phyloP scores from a whole-genome alignment of 2,797 vertebrate species.

The Cyclura pinguis region DNA sequence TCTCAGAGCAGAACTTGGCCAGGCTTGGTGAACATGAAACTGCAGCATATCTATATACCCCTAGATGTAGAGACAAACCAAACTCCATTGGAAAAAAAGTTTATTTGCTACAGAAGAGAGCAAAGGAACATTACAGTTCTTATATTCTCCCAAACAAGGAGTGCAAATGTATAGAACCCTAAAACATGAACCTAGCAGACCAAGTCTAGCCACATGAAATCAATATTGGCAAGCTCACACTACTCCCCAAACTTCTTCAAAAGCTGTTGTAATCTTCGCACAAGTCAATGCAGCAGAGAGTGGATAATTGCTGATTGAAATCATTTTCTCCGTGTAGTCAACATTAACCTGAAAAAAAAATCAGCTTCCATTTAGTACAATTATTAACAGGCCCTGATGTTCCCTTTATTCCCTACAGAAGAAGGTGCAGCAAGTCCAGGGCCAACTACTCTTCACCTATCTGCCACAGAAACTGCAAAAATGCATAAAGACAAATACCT shows the following conservation, averaged over 20 bases:
- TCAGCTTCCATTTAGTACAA: neutral
- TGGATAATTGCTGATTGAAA: constrained; percentile 97
- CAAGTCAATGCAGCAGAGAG: constrained; percentile 96
- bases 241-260: constrained; percentile 95
- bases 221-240: constrained; percentile 73
- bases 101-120: constrained; percentile 1
- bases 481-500: too few species aligned
- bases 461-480: too few species aligned
- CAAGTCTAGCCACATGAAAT: constrained; percentile 45
- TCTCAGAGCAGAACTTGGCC: too few species aligned
- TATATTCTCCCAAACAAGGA: neutral
- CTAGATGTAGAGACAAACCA: neutral
- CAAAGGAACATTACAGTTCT: neutral
- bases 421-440: too few species aligned
- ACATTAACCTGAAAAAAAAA: constrained; percentile 84
- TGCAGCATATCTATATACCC: neutral
- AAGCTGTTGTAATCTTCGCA: constrained; percentile 95
- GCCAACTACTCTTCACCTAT: too few species aligned
- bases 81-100: neutral
- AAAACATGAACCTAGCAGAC: neutral
- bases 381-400: too few species aligned
- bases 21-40: neutral
- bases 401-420: neutral
- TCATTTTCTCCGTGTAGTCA: constrained; percentile 92
- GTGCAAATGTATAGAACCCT: neutral